Base-by-base conservation (phyloP, 1,140 invertebrate genomes). In the Neodiprion lecontei region DNA sequence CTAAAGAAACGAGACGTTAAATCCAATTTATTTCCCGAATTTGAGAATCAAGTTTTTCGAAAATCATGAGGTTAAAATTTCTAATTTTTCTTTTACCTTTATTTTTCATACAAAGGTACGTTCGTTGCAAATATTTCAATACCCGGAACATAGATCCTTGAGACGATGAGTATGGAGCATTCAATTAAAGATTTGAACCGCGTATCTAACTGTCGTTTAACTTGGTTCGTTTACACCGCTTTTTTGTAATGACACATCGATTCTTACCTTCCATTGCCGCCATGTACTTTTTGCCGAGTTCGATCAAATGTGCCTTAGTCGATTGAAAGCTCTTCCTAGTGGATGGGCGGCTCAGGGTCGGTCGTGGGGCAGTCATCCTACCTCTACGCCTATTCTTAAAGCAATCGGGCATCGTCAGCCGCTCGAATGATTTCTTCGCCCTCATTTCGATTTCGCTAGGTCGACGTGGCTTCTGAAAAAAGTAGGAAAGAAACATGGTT, bases 391-490 rank as follows among this genome's bases (percentile, higher is more conserved):
- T 90, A 48, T 89, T 89, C 75, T 88, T 88, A 81, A 90, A 91
- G 91, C 91, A 92, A 40, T 91, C 90, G 1, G 91, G 91, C 0
- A 91, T 85, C 74, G 90, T 88, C 0, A 92, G 84, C 70, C 89
- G 90, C 77, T 90, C 84, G 28, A 91, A 79, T 8, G 91, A 91
- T 67, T 88, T 85, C 67, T 89, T 84, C 8, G 92, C 88, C 28
- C 90, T 84, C 49, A 91, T 79, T 83, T 92, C 90, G 40, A 90
- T 88, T 50, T 91, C 90, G 0, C 86, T 85, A 67, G 88, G 48
- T 80, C 82, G 67, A 69, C 78, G 53, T n/a, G 53, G n/a, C n/a
- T 61, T 61, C 53, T 61, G 9, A n/a, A 61, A 61, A 61, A n/a
- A 61, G 53, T 61, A 14, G 11, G 11, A 0, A 61, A 61, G 9